A percentile compares a stretch with the other conserved stretches of the same genome.
These are phyloP conservation scores for Vulpes vulpes DNA, from an alignment of 2,113 vertebrate genomes.

Conservation along the genomic window DNA sequence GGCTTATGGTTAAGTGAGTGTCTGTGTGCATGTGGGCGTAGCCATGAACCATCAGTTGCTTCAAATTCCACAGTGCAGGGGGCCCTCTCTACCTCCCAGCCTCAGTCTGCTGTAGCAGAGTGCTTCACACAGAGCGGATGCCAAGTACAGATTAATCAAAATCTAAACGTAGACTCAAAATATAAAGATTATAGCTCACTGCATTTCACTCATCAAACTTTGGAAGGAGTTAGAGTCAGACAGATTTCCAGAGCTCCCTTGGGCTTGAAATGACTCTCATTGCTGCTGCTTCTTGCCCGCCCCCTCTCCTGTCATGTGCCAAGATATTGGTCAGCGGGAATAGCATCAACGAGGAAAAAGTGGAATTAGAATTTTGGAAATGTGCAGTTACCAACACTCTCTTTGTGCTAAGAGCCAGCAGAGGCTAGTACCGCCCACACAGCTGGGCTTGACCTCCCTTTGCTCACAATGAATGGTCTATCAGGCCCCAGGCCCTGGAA, in stretches of 20 bases:
- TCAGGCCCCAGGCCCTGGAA: not conserved
- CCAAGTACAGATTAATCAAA: not conserved
- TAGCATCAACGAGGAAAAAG: not conserved
- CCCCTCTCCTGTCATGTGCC: not conserved
- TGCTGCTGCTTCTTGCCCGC: not conserved
- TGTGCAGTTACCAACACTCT: not conserved
- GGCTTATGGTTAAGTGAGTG: not conserved
- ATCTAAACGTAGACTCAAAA: not conserved
- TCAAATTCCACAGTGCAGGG: not conserved
- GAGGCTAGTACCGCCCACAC: constrained; percentile 2
- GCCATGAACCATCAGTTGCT: not conserved
- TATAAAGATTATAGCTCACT: not conserved
- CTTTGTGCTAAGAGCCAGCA: constrained; percentile 62
- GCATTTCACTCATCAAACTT: not conserved
- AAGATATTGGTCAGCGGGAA: not conserved
- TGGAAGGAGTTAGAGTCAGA: not conserved
- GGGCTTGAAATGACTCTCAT: not conserved
- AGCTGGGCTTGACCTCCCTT: constrained; percentile 11
- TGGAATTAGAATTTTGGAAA: constrained; percentile 11
- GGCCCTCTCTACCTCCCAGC: not conserved
- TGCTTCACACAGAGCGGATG: not conserved
- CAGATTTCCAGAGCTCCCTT: not conserved
- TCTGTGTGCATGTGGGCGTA: too few relatives aligned
- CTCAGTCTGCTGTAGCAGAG: not conserved
- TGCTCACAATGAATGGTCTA: constrained; percentile 53